Evolutionary conservation across 2,113 vertebrate species (phyloP).

Genomic region (Rhizomys pruinosus): DNA sequence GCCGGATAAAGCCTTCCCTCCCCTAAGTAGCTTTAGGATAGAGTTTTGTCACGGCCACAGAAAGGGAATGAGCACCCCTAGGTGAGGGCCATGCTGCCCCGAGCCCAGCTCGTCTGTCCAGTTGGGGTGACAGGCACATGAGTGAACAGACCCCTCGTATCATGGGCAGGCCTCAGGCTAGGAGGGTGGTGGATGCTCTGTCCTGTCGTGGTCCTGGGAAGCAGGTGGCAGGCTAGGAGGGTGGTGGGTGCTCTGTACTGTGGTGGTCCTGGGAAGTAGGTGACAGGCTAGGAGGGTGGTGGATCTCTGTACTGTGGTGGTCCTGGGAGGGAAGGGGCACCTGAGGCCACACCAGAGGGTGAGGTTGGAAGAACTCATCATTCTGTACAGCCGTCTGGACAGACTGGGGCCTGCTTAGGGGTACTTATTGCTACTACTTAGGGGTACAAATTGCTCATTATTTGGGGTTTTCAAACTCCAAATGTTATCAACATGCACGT

Average conservation of each 20-base stretch:
- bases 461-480: neutral
- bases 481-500: fast-evolving
- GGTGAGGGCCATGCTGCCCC: neutral
- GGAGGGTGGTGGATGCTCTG: too few species aligned
- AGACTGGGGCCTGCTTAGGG: neutral
- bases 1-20: neutral
- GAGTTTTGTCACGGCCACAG: neutral
- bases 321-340: fast-evolving
- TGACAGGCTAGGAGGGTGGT: too few species aligned
- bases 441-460: too few species aligned
- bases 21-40: neutral
- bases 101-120: neutral
- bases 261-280: too few species aligned
- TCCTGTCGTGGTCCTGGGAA: too few species aligned
- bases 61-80: neutral
- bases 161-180: neutral
- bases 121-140: neutral
- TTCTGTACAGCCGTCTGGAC: neutral
- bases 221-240: too few species aligned
- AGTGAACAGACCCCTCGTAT: too few species aligned
- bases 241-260: too few species aligned
- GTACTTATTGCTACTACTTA: too few species aligned
- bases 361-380: fast-evolving
- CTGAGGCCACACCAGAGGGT: neutral
- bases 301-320: neutral